Percentiles rank a stretch among this genome's conserved stretches.
phyloP scores from a whole-genome alignment of 2,797 vertebrate species.

The Agapornis canus region DNA sequence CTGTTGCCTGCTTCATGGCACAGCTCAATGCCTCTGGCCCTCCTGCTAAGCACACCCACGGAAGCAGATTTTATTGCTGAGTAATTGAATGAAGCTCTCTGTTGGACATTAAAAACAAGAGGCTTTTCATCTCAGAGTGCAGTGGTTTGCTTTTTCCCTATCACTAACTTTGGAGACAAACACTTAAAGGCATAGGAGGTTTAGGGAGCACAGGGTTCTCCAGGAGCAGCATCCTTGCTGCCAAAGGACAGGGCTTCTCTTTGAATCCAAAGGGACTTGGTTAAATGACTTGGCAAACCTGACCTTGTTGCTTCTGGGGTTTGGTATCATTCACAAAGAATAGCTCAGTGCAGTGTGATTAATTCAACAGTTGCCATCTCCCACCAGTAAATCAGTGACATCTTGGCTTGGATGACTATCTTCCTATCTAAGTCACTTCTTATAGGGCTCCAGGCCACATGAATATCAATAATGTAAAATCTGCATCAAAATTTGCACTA shows the following conservation, averaged over 20 bases:
- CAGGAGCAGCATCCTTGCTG: accelerated
- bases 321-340: neutral
- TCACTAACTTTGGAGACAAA: neutral
- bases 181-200: neutral
- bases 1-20: neutral
- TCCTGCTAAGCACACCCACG: neutral
- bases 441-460: neutral
- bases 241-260: neutral
- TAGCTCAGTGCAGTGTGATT: neutral
- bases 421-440: neutral
- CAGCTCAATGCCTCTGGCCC: neutral
- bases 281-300: neutral
- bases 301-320: neutral
- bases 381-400: neutral
- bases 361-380: neutral
- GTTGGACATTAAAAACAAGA: neutral
- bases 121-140: neutral
- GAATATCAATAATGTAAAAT: neutral
- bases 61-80: neutral
- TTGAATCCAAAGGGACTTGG: neutral
- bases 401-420: neutral
- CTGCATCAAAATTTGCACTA: neutral
- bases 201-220: neutral
- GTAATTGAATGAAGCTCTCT: neutral
- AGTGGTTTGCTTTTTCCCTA: neutral